A percentile compares a stretch with the other conserved stretches of the same genome.
These are phyloP conservation scores for Neodon shergylaensis DNA, from an alignment of 2,113 vertebrate species.

Conservation along the genomic window DNA sequence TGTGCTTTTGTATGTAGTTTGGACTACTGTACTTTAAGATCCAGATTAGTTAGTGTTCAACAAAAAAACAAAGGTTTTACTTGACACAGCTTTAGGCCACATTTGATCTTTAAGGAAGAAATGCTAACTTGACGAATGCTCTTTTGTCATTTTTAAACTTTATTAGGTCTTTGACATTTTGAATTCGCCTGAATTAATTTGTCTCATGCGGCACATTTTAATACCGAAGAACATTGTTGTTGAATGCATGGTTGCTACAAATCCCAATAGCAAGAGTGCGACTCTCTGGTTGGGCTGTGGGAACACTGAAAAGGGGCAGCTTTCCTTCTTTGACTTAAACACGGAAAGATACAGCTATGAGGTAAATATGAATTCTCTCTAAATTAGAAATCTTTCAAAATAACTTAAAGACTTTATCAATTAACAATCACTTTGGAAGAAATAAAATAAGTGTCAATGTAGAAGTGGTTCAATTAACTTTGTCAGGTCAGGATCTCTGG, in stretches of 20 bases:
- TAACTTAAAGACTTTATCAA: background rate
- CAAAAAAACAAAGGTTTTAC: background rate
- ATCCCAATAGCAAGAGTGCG: slow-evolving; percentile 78
- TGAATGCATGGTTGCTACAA: slow-evolving; percentile 90
- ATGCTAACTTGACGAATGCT: background rate
- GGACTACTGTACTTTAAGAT: background rate
- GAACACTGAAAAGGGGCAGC: slow-evolving; percentile 86
- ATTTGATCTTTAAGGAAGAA: background rate
- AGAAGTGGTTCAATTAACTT: background rate
- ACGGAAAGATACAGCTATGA: slow-evolving; percentile 85
- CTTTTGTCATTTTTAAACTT: slow-evolving; percentile 52
- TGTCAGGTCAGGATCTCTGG: background rate
- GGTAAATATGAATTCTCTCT: slow-evolving; percentile 83
- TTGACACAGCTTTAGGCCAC: background rate
- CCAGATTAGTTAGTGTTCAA: background rate
- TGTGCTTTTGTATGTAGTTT: background rate
- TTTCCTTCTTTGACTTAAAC: slow-evolving; percentile 89
- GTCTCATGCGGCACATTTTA: slow-evolving; percentile 90
- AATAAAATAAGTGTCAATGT: background rate
- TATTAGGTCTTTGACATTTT: slow-evolving; percentile 92
- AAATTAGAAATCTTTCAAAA: background rate
- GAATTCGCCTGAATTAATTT: slow-evolving; percentile 93
- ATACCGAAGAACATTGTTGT: slow-evolving; percentile 84
- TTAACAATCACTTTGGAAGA: slow-evolving; percentile 10
- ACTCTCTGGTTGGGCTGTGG: slow-evolving; percentile 93